Evolutionary conservation across 2,113 vertebrate genomes (phyloP).

Genomic region (Sebastes schlegelii): DNA sequence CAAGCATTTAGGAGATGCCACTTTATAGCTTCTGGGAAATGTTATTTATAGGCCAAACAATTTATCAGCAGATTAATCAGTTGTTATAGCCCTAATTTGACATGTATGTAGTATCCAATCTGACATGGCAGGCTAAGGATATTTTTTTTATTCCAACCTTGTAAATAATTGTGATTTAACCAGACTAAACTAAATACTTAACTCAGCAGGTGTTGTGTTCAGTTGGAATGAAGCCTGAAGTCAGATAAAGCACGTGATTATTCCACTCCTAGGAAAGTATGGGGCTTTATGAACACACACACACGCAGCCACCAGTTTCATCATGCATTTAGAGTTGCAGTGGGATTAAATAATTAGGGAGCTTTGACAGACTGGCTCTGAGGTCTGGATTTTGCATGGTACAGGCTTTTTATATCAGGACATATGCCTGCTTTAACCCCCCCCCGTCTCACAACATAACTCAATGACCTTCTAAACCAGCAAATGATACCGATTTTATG

Average conservation of each 20-base stretch:
- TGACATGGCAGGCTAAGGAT: neutral
- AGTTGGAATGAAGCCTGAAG: slow-evolving; percentile 20
- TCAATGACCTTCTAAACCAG: slow-evolving; percentile 56
- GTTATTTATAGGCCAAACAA: neutral
- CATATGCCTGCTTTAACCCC: slow-evolving; percentile 66
- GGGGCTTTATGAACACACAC: slow-evolving; percentile 41
- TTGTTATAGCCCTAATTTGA: neutral
- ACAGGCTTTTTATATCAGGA: slow-evolving; percentile 72
- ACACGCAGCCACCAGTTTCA: slow-evolving; percentile 53
- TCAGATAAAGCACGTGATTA: slow-evolving; percentile 46
- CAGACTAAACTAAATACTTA: slow-evolving; percentile 12
- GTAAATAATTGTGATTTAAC: neutral
- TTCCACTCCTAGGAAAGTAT: slow-evolving; percentile 31
- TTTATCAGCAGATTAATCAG: neutral
- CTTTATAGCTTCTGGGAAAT: neutral
- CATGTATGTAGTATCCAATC: neutral
- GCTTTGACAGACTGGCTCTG: slow-evolving; percentile 65
- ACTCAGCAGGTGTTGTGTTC: slow-evolving; percentile 42
- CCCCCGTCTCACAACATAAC: slow-evolving; percentile 39
- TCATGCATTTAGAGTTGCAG: slow-evolving; percentile 75
- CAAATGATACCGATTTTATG: slow-evolving; percentile 5
- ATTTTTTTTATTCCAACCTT: neutral
- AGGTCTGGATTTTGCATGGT: slow-evolving; percentile 58
- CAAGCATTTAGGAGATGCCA: neutral
- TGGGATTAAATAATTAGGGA: slow-evolving; percentile 79